Evolutionary conservation across 2,113 vertebrate genomes (phyloP), one percentile per base, ranked within the genome.

Genomic region (Cryptomyrus ogoouensis): DNA sequence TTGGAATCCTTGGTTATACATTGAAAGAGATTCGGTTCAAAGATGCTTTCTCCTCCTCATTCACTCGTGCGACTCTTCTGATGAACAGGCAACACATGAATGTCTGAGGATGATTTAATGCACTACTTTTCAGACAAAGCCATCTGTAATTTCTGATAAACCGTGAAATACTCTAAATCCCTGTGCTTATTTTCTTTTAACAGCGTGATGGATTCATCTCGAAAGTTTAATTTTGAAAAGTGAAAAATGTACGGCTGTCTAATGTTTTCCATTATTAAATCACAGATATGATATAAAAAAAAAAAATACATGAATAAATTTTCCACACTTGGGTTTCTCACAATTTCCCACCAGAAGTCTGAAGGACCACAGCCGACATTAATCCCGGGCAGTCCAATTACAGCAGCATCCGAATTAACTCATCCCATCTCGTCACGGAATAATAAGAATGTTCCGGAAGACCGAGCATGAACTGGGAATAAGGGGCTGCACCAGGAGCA

Each of bases 321-420:
- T 47, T 84, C 39, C 83, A 24, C 83, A 84, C n/a, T 42, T 35
- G 15, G 35, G 10, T 42, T 42, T 80, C 1, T 47, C 83, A 44
- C 77, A 83, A 21, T 83, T 44, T 42, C 77, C 31, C 15, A 39
- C 44, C 62, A 70, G 90, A 91, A 49, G 58, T 47, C 91, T 80
- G 77, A 17, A 52, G 12, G 24, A 84, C 89, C 90, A 83, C 53
- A 88, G 83, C 58, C 74, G 77, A 89, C 58, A 87, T 89, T 80
- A 83, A 83, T 91, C 90, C 89, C 83, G 27, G 90, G 90, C 87
- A 52, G 88, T 13, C 52, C 86, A 89, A 87, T 83, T 44, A 24
- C 84, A 88, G 77, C 74, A 85, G 70, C 70, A 44, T 84, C 70
- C 39, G 90, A 77, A 90, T 49, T 74, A 90, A 91, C 62, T 21